phyloP scores from a whole-genome alignment of 35 echinoderm and acorn worm genomes.

The Stichopus chloronotus region DNA sequence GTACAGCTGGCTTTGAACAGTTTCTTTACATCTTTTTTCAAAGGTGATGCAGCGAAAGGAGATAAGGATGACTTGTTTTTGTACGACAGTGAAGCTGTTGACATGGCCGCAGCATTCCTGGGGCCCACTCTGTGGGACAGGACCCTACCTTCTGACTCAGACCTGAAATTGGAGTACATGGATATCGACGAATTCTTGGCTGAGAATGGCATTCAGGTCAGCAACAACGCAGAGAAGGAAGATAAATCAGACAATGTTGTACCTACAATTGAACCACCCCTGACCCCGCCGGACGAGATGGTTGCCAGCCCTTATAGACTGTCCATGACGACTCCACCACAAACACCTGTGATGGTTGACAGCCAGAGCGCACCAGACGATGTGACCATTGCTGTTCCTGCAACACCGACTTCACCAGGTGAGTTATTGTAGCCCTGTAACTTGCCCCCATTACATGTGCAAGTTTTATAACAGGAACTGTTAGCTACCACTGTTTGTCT shows the following conservation, averaged over 20 bases:
- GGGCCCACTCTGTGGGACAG: slow-evolving; percentile 95
- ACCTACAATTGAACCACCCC: neutral
- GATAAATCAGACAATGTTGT: neutral
- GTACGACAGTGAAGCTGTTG: slow-evolving; percentile 48
- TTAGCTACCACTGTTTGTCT: no score
- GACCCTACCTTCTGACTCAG: slow-evolving; percentile 71
- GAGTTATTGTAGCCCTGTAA: neutral
- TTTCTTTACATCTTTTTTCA: neutral
- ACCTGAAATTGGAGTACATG: slow-evolving; percentile 99
- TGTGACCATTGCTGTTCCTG: neutral
- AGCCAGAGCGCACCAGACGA: neutral
- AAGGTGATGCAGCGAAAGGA: slow-evolving; percentile 29
- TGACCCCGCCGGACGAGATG: neutral
- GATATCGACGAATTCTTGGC: slow-evolving; percentile 92
- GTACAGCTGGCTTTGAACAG: no score
- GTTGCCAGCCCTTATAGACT: neutral
- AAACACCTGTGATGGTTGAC: neutral
- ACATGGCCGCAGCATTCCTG: slow-evolving; percentile 89
- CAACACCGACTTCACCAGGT: neutral
- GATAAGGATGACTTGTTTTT: slow-evolving; percentile 64
- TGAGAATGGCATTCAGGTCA: slow-evolving; percentile 81
- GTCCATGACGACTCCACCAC: neutral
- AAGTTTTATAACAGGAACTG: no score
- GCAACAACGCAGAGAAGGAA: neutral
- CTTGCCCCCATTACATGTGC: no score